A percentile compares a stretch with the other conserved stretches of the same genome.
Conservation (phyloP, 2,888 invertebrate genomes). For the Girardia tigrina region DNA sequence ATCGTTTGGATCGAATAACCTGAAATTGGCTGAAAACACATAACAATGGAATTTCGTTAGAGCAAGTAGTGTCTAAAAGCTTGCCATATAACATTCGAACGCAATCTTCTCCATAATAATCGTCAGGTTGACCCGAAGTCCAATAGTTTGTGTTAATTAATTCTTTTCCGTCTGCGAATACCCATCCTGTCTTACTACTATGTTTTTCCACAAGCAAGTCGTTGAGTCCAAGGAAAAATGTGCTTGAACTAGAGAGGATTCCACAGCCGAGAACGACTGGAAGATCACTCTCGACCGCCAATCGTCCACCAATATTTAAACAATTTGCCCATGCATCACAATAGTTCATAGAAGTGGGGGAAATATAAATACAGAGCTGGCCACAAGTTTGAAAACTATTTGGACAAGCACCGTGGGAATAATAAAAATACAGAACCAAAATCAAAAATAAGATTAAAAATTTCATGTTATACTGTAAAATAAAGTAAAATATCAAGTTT, state of each 20-base stretch:
- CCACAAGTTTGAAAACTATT: not conserved
- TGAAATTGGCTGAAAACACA: too few species aligned
- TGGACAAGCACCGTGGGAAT: too few species aligned
- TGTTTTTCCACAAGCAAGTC: not conserved
- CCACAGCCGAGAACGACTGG: not conserved
- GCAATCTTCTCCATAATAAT: not conserved
- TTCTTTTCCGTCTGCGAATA: not conserved
- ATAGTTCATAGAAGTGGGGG: not conserved
- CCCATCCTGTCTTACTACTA: not conserved
- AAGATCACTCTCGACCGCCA: not conserved
- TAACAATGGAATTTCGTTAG: too few species aligned
- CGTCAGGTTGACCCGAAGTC: not conserved
- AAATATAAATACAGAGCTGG: not conserved
- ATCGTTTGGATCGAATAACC: too few species aligned
- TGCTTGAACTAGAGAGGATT: not conserved
- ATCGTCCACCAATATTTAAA: not conserved
- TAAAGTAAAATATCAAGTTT: too few species aligned
- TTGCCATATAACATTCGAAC: too few species aligned
- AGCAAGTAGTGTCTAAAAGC: too few species aligned
- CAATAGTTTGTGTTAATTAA: not conserved
- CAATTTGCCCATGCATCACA: not conserved
- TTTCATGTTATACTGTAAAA: too few species aligned
- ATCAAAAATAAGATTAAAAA: too few species aligned
- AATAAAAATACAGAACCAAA: too few species aligned
- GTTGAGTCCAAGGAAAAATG: not conserved